Percentiles rank a stretch among this genome's conserved stretches.
Conservation (phyloP, 2,113 vertebrate genomes). For the Odontesthes bonariensis region DNA sequence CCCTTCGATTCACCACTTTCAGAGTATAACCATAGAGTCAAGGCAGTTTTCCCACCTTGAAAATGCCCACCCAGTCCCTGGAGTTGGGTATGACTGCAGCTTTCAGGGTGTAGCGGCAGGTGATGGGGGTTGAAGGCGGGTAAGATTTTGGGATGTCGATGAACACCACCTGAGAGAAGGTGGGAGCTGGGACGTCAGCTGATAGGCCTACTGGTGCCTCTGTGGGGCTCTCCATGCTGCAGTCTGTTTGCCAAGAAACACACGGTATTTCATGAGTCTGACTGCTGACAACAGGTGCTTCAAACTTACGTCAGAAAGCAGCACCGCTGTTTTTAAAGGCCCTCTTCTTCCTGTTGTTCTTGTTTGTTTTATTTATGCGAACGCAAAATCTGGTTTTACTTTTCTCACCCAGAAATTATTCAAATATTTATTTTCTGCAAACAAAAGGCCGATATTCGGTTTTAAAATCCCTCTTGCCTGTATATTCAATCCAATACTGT, state of each 20-base stretch:
- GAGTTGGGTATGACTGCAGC: constrained; percentile 52
- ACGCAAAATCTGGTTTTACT: constrained; percentile 1
- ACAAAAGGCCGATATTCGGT: neutral
- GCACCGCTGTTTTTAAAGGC: neutral
- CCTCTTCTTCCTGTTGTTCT: constrained; percentile 16
- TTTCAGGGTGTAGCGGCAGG: constrained; percentile 76
- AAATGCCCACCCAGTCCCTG: constrained; percentile 85
- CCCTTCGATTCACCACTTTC: neutral
- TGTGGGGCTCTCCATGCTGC: constrained; percentile 63
- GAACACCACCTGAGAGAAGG: constrained; percentile 83
- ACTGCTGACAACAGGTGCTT: constrained; percentile 23
- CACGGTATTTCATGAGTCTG: constrained; percentile 3
- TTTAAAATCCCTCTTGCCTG: too few species aligned
- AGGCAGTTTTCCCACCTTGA: constrained; percentile 73
- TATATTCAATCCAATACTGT: too few species aligned
- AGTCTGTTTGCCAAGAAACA: constrained; percentile 12
- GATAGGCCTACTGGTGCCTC: constrained; percentile 3
- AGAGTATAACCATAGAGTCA: too few species aligned
- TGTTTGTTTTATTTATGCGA: constrained; percentile 1
- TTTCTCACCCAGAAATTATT: neutral
- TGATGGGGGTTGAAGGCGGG: constrained; percentile 52
- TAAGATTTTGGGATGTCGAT: constrained; percentile 74
- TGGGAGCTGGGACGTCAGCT: constrained; percentile 43
- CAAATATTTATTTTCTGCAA: neutral
- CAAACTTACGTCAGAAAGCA: neutral